Evolutionary conservation across 2,797 vertebrate species (phyloP).

Genomic region (Lycodopsis pacificus): DNA sequence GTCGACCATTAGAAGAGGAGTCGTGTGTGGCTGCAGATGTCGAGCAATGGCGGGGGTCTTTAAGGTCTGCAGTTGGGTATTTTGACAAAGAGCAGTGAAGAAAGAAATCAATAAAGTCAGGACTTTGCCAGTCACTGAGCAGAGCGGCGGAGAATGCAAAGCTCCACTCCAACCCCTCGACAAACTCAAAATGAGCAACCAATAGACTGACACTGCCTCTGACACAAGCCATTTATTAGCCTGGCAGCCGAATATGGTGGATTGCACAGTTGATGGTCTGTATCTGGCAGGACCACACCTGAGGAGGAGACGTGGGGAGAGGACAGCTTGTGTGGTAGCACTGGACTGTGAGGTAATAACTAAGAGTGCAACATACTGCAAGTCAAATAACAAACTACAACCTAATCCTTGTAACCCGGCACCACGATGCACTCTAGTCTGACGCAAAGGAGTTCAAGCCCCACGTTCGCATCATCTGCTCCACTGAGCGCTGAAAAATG

Average conservation of each 20-base stretch:
- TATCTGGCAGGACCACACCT: constrained; percentile 89
- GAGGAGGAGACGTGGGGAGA: constrained; percentile 75
- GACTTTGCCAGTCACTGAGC: constrained; percentile 86
- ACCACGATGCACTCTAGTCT: constrained; percentile 6
- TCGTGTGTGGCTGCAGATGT: constrained; percentile 75
- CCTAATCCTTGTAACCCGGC: constrained; percentile 43
- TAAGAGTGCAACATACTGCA: constrained; percentile 25
- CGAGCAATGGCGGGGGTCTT: constrained; percentile 92
- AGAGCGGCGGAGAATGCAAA: constrained; percentile 82
- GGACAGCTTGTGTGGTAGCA: constrained; percentile 30
- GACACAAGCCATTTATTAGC: constrained; percentile 95
- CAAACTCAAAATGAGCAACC: constrained; percentile 94
- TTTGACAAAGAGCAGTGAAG: constrained; percentile 97
- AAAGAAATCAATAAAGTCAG: constrained; percentile 98
- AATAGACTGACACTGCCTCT: constrained; percentile 91
- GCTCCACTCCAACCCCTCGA: constrained; percentile 88
- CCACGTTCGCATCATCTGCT: constrained; percentile 76
- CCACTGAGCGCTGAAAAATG: constrained; percentile 65
- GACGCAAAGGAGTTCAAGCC: constrained; percentile 32
- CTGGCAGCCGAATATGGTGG: constrained; percentile 85
- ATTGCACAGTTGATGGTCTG: constrained; percentile 84
- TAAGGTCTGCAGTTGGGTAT: constrained; percentile 93
- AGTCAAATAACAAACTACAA: constrained; percentile 13
- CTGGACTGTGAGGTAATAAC: constrained; percentile 29
- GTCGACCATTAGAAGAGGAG: constrained; percentile 64